Percentiles rank a stretch among this genome's conserved stretches.
Conservation (phyloP, 1,140 invertebrate genomes). For the Atopsyche davidsoni region DNA sequence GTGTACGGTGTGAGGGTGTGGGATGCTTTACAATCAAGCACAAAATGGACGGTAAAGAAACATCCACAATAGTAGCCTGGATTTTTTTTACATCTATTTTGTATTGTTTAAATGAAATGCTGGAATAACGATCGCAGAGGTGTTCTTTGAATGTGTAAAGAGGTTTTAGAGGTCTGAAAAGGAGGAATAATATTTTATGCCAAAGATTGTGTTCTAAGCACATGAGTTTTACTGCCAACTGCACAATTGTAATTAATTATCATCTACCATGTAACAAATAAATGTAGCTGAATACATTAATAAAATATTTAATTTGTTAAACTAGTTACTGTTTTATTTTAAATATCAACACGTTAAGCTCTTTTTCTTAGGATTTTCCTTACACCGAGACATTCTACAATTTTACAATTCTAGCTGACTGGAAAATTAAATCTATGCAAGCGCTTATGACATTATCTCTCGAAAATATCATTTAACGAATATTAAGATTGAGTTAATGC, state of each 20-base stretch:
- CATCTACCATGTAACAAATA: constrained; percentile 25
- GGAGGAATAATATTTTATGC: constrained; percentile 21
- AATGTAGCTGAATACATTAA: constrained; percentile 28
- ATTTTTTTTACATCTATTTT: background rate
- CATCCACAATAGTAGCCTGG: background rate
- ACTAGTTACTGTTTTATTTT: no score
- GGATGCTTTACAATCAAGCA: no score
- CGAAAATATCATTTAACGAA: no score
- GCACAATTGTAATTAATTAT: constrained; percentile 29
- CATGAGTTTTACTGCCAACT: constrained; percentile 29
- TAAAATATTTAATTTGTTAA: constrained; percentile 31
- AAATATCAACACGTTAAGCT: no score
- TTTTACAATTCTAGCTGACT: no score
- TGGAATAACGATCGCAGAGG: background rate
- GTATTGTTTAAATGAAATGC: background rate
- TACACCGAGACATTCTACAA: no score
- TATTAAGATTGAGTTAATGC: no score
- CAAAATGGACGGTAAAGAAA: background rate
- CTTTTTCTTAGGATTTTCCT: no score
- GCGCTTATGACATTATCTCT: no score
- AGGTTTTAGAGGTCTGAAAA: constrained; percentile 3
- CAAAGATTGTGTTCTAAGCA: constrained; percentile 30
- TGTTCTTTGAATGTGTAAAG: background rate
- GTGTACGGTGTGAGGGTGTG: no score
- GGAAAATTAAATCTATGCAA: no score